phyloP scores from a whole-genome alignment of 2,888 invertebrate genomes.

The Coelopa pilipes region DNA sequence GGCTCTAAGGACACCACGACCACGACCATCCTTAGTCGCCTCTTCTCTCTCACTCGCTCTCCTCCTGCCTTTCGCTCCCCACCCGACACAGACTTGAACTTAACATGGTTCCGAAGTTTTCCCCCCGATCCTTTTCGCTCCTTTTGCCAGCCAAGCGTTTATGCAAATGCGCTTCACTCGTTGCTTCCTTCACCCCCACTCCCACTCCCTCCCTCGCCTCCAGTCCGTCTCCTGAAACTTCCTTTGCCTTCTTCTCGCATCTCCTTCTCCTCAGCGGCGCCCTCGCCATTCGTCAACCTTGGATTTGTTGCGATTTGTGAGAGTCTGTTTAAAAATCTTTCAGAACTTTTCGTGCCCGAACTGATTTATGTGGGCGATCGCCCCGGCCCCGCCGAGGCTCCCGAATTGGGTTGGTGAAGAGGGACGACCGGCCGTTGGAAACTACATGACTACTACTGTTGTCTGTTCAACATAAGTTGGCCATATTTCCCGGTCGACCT shows the following conservation, averaged over 20 bases:
- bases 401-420: neutral
- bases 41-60: neutral
- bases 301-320: conserved; percentile 38
- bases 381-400: neutral
- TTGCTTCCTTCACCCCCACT: neutral
- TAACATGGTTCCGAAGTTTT: conserved; percentile 23
- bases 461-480: conserved; percentile 29
- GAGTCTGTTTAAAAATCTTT: conserved; percentile 29
- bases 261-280: neutral
- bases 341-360: conserved; percentile 33
- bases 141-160: conserved; percentile 18
- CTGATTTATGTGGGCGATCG: conserved; percentile 35
- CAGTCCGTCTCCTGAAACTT: neutral
- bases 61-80: neutral
- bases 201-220: neutral
- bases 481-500: conserved; percentile 19
- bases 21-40: no score
- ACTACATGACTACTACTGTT: conserved; percentile 13
- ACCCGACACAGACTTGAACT: conserved; percentile 9
- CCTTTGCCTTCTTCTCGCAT: conserved; percentile 27
- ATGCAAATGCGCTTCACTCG: conserved; percentile 29
- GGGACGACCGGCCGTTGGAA: neutral
- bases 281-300: conserved; percentile 23
- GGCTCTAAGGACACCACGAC: neutral
- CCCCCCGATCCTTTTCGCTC: neutral